phyloP scores from a whole-genome alignment of 2,888 invertebrate species.

The Drosophila dives region DNA sequence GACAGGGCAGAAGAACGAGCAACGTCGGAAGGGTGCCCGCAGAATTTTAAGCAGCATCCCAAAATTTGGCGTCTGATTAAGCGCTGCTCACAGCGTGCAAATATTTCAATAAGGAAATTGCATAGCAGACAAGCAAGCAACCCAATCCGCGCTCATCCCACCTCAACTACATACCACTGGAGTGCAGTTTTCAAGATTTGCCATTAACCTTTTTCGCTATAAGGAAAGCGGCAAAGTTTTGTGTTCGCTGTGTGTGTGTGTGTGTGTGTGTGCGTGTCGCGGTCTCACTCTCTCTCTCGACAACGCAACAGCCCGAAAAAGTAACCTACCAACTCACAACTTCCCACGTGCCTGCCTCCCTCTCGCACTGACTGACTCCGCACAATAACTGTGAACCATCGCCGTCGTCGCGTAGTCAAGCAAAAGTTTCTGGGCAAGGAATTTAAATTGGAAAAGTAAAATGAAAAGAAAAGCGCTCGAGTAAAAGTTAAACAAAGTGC shows the following conservation, averaged over 20 bases:
- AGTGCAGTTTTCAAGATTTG: slow-evolving; percentile 64
- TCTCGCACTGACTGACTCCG: slow-evolving; percentile 3
- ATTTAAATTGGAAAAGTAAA: slow-evolving; percentile 81
- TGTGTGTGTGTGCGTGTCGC: slow-evolving; percentile 37
- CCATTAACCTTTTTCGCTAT: slow-evolving; percentile 58
- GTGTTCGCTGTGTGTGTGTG: slow-evolving; percentile 9
- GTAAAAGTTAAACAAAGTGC: slow-evolving; percentile 81
- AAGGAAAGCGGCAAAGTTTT: slow-evolving; percentile 62
- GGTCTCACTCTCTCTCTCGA: slow-evolving; percentile 52
- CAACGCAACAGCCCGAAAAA: slow-evolving; percentile 50
- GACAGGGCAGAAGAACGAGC: slow-evolving; percentile 4
- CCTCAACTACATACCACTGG: slow-evolving; percentile 7
- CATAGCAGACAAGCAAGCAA: slow-evolving; percentile 34
- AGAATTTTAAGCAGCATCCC: slow-evolving; percentile 50
- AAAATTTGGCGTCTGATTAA: slow-evolving; percentile 24
- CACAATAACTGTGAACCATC: slow-evolving; percentile 16
- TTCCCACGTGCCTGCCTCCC: not conserved
- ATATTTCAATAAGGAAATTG: slow-evolving; percentile 66
- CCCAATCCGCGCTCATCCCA: not conserved
- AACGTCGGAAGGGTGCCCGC: slow-evolving; percentile 66
- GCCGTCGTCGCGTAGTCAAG: slow-evolving; percentile 58
- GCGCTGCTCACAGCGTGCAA: slow-evolving; percentile 45
- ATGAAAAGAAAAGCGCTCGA: slow-evolving; percentile 80
- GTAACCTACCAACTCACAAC: slow-evolving; percentile 13
- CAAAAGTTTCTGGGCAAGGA: slow-evolving; percentile 76